These are phyloP conservation scores for Lycocerus yunnanus DNA, from an alignment of 2,888 invertebrate species.

Conservation along the genomic window DNA sequence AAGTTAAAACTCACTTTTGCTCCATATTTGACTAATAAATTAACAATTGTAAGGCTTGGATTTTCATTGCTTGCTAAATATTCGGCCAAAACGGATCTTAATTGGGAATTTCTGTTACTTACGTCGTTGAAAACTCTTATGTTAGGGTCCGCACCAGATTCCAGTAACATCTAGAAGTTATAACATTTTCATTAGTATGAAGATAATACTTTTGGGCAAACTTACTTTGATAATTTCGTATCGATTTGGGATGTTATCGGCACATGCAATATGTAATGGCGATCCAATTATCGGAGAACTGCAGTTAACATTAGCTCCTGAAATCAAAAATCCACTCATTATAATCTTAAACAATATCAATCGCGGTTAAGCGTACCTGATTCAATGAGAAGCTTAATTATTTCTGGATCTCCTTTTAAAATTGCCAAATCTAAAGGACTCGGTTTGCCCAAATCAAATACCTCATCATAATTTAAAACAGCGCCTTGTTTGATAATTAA, in stretches of 20 bases:
- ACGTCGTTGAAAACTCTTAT: conserved; percentile 74
- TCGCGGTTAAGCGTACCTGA: conserved; percentile 60
- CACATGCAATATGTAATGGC: conserved; percentile 81
- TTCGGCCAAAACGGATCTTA: conserved; percentile 81
- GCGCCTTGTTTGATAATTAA: conserved; percentile 84
- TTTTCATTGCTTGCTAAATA: conserved; percentile 78
- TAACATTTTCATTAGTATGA: too few relatives aligned
- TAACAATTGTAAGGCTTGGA: conserved; percentile 69
- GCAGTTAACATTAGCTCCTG: conserved; percentile 79
- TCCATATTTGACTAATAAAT: conserved; percentile 74
- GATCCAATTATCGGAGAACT: conserved; percentile 82
- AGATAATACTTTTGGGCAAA: not conserved
- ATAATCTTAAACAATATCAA: not conserved
- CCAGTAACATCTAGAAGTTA: conserved; percentile 63
- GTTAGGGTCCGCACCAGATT: conserved; percentile 76
- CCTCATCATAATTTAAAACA: conserved; percentile 66
- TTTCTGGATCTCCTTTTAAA: conserved; percentile 75
- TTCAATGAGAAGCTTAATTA: conserved; percentile 71
- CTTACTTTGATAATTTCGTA: conserved; percentile 52
- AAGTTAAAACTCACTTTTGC: conserved; percentile 64
- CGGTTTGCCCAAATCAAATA: conserved; percentile 62
- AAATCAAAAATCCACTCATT: conserved; percentile 19
- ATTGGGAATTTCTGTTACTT: conserved; percentile 66
- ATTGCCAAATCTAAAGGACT: conserved; percentile 86
- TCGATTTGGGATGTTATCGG: conserved; percentile 76